Conservation (phyloP, 2,113 vertebrate species). For the Pelobates fuscus region DNA sequence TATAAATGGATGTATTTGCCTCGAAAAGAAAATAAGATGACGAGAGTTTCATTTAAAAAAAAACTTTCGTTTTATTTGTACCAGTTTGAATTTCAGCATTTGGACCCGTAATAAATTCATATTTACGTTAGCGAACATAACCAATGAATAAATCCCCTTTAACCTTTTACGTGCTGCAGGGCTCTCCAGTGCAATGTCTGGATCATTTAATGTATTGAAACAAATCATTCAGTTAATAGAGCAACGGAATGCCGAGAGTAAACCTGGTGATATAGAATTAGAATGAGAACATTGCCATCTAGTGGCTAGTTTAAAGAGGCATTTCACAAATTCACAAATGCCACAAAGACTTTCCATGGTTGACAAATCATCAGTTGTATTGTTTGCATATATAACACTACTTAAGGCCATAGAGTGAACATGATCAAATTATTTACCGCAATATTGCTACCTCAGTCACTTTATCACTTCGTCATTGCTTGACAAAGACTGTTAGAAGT, state of each 20-base stretch:
- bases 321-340: too few species aligned
- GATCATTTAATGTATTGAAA: neutral
- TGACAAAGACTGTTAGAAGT: too few species aligned
- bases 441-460: too few species aligned
- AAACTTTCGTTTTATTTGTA: neutral
- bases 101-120: neutral
- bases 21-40: neutral
- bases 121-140: neutral
- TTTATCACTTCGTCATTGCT: too few species aligned
- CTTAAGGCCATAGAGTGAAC: too few species aligned
- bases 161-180: neutral
- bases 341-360: too few species aligned
- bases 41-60: neutral
- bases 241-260: neutral
- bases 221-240: neutral
- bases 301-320: neutral
- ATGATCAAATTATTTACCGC: too few species aligned
- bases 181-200: neutral
- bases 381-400: too few species aligned
- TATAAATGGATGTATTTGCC: too few species aligned
- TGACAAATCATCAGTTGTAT: too few species aligned
- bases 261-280: neutral
- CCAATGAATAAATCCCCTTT: neutral
- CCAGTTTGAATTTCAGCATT: neutral
- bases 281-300: constrained; percentile 44